A percentile compares a stretch with the other conserved stretches of the same genome.
Evolutionary conservation across 2,113 vertebrate genomes (phyloP).

Genomic region (Nothoprocta pentlandii): DNA sequence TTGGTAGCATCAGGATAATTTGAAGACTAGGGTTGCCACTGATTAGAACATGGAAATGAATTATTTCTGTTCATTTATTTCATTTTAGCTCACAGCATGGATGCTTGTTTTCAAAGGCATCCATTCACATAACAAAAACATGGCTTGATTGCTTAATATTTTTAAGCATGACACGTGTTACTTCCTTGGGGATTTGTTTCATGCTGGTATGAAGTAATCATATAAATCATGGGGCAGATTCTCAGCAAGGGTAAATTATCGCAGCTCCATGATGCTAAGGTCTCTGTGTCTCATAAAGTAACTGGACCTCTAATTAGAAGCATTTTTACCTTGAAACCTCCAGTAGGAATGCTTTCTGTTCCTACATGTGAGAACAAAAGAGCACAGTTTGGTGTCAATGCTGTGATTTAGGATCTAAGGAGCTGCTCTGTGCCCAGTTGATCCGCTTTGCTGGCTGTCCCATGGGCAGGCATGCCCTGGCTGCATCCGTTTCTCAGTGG

Average conservation of each 20-base stretch:
- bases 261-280: neutral
- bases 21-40: conserved; percentile 65
- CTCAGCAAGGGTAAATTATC: conserved; percentile 5
- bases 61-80: conserved; percentile 83
- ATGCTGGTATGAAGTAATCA: conserved; percentile 29
- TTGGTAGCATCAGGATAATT: conserved; percentile 35
- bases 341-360: conserved; percentile 21
- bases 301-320: conserved; percentile 43
- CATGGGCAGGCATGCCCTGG: neutral
- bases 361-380: neutral
- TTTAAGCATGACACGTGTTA: conserved; percentile 49
- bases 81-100: conserved; percentile 69
- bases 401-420: neutral
- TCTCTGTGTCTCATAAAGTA: neutral
- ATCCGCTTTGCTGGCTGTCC: neutral
- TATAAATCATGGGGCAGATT: conserved; percentile 45
- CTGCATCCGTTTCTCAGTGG: conserved; percentile 4
- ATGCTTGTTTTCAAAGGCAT: conserved; percentile 43
- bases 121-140: conserved; percentile 55
- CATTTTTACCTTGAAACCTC: conserved; percentile 38
- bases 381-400: neutral
- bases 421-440: neutral
- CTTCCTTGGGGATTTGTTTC: conserved; percentile 62
- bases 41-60: conserved; percentile 86
- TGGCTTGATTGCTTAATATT: conserved; percentile 68